Evolutionary conservation across 2,797 vertebrate species (phyloP), one percentile per base, ranked within the genome.

Genomic region (Rhinatrema bivittatum): DNA sequence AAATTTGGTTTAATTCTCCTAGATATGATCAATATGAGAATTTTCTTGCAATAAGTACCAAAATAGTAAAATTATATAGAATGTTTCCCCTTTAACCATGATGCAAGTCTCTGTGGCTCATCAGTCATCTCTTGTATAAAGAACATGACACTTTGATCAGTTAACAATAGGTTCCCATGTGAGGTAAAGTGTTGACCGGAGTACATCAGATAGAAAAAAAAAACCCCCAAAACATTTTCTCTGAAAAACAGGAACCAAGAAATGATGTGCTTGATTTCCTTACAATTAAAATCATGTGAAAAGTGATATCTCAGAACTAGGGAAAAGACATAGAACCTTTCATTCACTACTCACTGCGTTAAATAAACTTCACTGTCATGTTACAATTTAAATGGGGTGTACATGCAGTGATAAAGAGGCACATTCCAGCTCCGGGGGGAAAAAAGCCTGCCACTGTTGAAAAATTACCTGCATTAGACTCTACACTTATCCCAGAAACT

Each of bases 51-150:
- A n/a, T n/a, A n/a, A n/a, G n/a, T n/a, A n/a, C n/a, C n/a, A n/a
- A n/a, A n/a, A n/a, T n/a, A n/a, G n/a, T n/a, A n/a, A n/a, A n/a
- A n/a, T n/a, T n/a, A n/a, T n/a, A n/a, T n/a, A n/a, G n/a, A n/a
- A n/a, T n/a, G 56, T 53, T 47, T 51, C 37, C 28, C 65, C 65
- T 67, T 48, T 62, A 68, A 74, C 40, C 74, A 56, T 67, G 74
- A 71, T 62, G 53, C 55, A 63, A 70, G 60, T 58, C 52, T 68
- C 49, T 53, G 65, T 53, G 63, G 70, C 55, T 68, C 70, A 72
- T 74, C 73, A 70, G 56, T 78, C 77, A 77, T 72, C 67, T 70
- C 56, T 57, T 68, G 63, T 58, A 60, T 72, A 79, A 77, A 73
- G 65, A 82, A 32, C 13, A n/a, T 39, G 54, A 51, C 42, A 67